These are phyloP conservation scores for Babylonia areolata DNA, from an alignment of 1,140 invertebrate genomes.

Conservation along the genomic window DNA sequence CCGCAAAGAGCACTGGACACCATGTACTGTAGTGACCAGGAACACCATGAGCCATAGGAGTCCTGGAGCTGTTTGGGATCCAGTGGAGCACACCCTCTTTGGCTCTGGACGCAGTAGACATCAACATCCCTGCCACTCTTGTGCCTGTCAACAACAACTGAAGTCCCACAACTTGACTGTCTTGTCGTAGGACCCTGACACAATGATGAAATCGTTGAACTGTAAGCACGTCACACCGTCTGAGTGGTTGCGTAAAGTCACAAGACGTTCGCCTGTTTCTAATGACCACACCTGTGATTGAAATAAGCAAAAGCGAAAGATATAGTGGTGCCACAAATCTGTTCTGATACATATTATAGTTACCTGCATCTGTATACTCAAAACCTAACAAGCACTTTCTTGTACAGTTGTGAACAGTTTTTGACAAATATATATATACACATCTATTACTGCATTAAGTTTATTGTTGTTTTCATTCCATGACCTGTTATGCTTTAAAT, in stretches of 20 bases:
- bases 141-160: conserved; percentile 75
- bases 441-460: no score
- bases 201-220: conserved; percentile 79
- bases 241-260: conserved; percentile 78
- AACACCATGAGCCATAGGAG: background rate
- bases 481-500: no score
- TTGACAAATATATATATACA: no score
- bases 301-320: no score
- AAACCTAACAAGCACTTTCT: no score
- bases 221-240: conserved; percentile 79
- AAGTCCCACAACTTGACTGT: conserved; percentile 80
- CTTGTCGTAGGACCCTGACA: conserved; percentile 79
- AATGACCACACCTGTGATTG: conserved; percentile 77
- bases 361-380: no score
- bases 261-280: conserved; percentile 77
- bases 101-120: background rate
- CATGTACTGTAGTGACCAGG: no score
- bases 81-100: background rate
- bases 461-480: no score
- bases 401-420: no score
- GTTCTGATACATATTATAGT: no score
- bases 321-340: no score
- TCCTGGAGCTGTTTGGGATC: background rate
- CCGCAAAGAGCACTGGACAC: no score
- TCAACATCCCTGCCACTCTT: background rate